phyloP scores from a whole-genome alignment of 2,888 invertebrate genomes.

The Hydroisotoma schaefferi region DNA sequence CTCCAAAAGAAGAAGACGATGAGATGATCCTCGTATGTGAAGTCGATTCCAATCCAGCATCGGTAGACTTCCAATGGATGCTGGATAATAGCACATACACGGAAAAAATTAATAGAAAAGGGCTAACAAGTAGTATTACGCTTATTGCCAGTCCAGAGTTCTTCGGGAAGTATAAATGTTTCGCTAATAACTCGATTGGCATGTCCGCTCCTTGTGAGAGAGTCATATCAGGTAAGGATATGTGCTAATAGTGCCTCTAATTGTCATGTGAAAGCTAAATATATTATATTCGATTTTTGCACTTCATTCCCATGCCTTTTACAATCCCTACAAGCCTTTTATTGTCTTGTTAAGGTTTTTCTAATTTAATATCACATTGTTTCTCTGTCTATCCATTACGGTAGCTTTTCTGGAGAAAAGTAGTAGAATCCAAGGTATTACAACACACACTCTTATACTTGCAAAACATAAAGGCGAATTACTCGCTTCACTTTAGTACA shows the following conservation, averaged over 20 bases:
- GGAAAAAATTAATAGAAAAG: constrained; percentile 59
- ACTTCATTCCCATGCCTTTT: too few species aligned
- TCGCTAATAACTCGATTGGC: constrained; percentile 80
- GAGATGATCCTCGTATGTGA: constrained; percentile 74
- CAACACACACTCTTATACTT: constrained; percentile 7
- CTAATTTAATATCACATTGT: too few species aligned
- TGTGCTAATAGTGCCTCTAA: too few species aligned
- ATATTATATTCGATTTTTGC: too few species aligned
- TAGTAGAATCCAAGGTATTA: constrained; percentile 53
- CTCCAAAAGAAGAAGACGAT: constrained; percentile 67
- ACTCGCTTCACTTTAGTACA: too few species aligned
- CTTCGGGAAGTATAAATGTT: constrained; percentile 75
- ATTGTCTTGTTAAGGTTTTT: too few species aligned
- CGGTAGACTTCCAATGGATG: constrained; percentile 77
- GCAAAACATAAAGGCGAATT: too few species aligned
- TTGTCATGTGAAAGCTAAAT: too few species aligned
- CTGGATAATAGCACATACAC: constrained; percentile 80
- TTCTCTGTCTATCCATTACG: constrained; percentile 50
- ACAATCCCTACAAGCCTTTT: too few species aligned
- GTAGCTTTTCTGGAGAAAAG: constrained; percentile 67
- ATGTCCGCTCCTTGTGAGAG: constrained; percentile 58
- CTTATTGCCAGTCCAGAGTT: constrained; percentile 63
- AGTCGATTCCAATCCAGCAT: constrained; percentile 73
- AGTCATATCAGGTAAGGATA: constrained; percentile 57
- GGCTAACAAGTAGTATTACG: constrained; percentile 61